Evolutionary conservation across 2,888 invertebrate species (phyloP).

Genomic region (Hypolimnas misippus): DNA sequence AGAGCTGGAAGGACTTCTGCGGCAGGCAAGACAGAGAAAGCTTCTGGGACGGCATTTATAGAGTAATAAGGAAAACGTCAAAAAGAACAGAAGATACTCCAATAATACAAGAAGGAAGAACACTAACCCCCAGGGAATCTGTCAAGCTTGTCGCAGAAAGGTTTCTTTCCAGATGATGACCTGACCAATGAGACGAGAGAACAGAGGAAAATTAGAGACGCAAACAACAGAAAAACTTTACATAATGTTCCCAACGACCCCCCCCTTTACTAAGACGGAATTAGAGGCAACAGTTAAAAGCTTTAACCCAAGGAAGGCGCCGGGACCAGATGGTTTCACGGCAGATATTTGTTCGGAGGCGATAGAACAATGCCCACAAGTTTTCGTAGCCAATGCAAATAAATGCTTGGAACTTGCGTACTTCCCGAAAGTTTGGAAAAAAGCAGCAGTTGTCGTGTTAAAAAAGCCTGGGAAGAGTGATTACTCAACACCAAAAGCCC

Average conservation of each 20-base stretch:
- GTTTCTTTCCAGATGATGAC: constrained; percentile 29
- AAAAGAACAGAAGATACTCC: background rate
- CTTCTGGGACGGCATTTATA: background rate
- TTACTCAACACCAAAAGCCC: constrained; percentile 29
- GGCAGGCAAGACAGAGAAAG: background rate
- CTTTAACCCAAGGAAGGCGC: constrained; percentile 34
- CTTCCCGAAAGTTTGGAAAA: constrained; percentile 37
- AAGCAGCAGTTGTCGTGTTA: constrained; percentile 24
- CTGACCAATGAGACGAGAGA: constrained; percentile 7
- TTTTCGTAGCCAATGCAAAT: constrained; percentile 28
- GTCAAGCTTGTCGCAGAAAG: background rate
- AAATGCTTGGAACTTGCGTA: constrained; percentile 25
- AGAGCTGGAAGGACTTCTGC: background rate
- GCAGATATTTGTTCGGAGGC: constrained; percentile 29
- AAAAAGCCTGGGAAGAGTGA: constrained; percentile 25
- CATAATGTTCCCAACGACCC: background rate
- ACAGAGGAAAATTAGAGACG: constrained; percentile 10
- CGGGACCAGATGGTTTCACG: constrained; percentile 33
- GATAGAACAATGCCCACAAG: background rate
- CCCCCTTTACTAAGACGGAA: background rate
- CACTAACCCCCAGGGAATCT: background rate
- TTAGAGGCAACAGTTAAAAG: background rate
- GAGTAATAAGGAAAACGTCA: background rate
- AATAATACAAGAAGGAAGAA: background rate
- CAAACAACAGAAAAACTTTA: background rate